Conservation (phyloP, 2,113 vertebrate genomes). For the Cyphomyrus plagiostoma region DNA sequence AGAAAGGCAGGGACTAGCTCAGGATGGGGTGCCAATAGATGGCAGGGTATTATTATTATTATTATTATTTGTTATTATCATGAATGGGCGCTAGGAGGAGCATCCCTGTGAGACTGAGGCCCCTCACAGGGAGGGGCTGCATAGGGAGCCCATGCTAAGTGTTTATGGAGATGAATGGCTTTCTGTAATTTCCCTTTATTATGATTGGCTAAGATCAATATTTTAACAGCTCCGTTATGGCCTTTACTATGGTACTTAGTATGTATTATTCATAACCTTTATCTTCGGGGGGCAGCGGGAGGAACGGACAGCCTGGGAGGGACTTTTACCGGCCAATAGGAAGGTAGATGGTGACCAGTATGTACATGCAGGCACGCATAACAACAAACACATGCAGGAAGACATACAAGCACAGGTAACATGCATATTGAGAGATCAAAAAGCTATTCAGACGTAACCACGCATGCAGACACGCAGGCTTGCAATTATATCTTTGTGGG, state of each 20-base stretch:
- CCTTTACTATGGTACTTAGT: constrained; percentile 58
- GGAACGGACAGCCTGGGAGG: constrained; percentile 31
- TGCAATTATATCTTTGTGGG: no score
- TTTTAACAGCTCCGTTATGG: constrained; percentile 48
- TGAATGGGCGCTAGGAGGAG: constrained; percentile 21
- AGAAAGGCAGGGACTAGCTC: background rate
- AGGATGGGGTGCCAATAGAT: background rate
- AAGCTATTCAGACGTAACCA: background rate
- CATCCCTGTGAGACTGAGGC: constrained; percentile 47
- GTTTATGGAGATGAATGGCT: constrained; percentile 60
- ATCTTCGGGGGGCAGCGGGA: constrained; percentile 40
- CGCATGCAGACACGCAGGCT: background rate
- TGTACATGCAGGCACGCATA: constrained; percentile 31
- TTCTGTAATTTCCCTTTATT: constrained; percentile 68
- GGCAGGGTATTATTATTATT: background rate
- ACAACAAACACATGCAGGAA: background rate
- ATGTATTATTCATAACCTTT: constrained; percentile 68
- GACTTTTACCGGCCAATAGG: constrained; percentile 6
- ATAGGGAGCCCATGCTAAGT: constrained; percentile 22
- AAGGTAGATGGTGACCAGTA: constrained; percentile 36
- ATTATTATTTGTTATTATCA: background rate
- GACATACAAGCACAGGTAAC: constrained; percentile 19
- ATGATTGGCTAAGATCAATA: constrained; percentile 71
- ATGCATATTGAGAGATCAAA: background rate
- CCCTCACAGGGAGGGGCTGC: constrained; percentile 42